A percentile compares a stretch with the other conserved stretches of the same genome.
Conservation (phyloP, 2,797 vertebrate species). For the Crocidura indochinensis region DNA sequence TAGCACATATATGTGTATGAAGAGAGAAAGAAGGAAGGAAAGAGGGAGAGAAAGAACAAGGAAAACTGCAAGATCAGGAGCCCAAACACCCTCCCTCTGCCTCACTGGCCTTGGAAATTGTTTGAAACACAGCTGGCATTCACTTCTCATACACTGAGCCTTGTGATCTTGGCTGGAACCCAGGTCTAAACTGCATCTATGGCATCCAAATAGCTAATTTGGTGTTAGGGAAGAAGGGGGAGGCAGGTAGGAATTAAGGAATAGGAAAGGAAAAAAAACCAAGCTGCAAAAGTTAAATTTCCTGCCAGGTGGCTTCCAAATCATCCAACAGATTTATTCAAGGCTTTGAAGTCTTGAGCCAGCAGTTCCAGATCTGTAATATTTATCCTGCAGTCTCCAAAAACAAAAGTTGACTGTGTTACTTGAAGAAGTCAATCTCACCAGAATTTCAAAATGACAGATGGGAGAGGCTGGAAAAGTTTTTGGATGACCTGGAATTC, state of each 20-base stretch:
- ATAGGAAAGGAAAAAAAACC: conserved; percentile 62
- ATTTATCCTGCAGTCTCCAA: conserved; percentile 84
- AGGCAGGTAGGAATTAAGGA: conserved; percentile 77
- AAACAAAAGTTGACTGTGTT: conserved; percentile 83
- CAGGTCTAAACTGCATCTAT: conserved; percentile 66
- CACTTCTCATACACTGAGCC: conserved; percentile 53
- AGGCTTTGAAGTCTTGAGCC: conserved; percentile 79
- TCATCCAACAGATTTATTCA: conserved; percentile 77
- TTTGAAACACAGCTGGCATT: conserved; percentile 65
- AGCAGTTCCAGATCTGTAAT: conserved; percentile 79
- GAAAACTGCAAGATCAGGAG: conserved; percentile 20
- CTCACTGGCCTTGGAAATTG: conserved; percentile 66
- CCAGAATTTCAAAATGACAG: conserved; percentile 81
- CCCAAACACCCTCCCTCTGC: neutral
- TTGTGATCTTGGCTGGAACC: conserved; percentile 69
- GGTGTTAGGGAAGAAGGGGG: conserved; percentile 38
- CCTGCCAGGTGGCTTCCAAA: conserved; percentile 85
- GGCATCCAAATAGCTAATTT: conserved; percentile 78
- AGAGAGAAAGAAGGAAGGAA: neutral
- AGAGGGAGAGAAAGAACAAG: neutral
- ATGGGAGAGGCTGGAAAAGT: conserved; percentile 74
- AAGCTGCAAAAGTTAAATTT: conserved; percentile 81
- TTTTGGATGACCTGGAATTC: conserved; percentile 73
- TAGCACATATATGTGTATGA: neutral
- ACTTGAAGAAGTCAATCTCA: conserved; percentile 79